These are phyloP conservation scores for Wiebesia pumilae DNA, from an alignment of 1,140 invertebrate species.

Conservation along the genomic window DNA sequence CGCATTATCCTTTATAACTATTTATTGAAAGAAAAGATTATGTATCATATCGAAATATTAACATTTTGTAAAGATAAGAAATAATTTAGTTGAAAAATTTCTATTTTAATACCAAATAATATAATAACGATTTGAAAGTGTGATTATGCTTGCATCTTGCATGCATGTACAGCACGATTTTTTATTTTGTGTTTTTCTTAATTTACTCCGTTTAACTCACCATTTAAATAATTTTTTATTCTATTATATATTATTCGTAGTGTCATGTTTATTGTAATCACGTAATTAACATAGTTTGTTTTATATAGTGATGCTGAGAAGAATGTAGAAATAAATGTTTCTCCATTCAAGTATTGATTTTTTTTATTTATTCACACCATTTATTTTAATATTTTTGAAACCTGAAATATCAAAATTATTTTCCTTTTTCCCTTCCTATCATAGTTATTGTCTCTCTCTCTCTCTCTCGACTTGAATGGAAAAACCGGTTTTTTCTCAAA, in stretches of 20 bases:
- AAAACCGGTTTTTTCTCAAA: slow-evolving; percentile 62
- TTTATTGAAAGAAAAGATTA: too few relatives aligned
- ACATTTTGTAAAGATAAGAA: too few relatives aligned
- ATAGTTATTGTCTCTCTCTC: slow-evolving; percentile 68
- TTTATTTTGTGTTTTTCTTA: slow-evolving; percentile 4
- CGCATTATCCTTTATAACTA: too few relatives aligned
- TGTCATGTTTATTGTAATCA: slow-evolving; percentile 54
- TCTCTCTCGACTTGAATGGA: slow-evolving; percentile 74
- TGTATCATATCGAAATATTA: too few relatives aligned
- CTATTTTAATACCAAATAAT: too few relatives aligned
- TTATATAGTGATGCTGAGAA: slow-evolving; percentile 58
- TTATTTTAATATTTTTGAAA: slow-evolving; percentile 47
- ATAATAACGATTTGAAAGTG: neutral
- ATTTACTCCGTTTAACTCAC: slow-evolving; percentile 21
- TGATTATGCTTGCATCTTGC: too few relatives aligned
- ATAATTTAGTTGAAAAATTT: too few relatives aligned
- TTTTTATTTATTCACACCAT: slow-evolving; percentile 70
- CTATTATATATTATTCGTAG: slow-evolving; percentile 28
- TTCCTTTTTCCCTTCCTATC: slow-evolving; percentile 53
- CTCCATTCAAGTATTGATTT: slow-evolving; percentile 73
- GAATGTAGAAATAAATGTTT: slow-evolving; percentile 74
- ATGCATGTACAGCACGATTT: too few relatives aligned
- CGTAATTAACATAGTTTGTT: slow-evolving; percentile 45
- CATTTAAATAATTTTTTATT: slow-evolving; percentile 49
- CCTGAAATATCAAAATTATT: too few relatives aligned